Conservation (phyloP, 1,140 invertebrate species). For the Brachionus calyciflorus region DNA sequence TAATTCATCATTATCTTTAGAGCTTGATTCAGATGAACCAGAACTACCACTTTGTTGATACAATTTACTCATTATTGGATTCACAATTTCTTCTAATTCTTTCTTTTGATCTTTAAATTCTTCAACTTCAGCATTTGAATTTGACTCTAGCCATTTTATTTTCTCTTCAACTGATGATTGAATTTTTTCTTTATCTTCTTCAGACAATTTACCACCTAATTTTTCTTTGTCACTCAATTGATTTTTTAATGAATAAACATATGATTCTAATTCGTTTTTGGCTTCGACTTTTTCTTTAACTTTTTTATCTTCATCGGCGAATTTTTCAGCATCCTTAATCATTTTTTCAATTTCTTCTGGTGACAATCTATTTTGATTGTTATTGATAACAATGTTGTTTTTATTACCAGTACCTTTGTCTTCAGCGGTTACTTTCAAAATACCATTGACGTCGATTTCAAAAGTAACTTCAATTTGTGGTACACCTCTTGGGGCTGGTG, state of each 20-base stretch:
- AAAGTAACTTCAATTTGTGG: slow-evolving; percentile 98
- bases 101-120: slow-evolving; percentile 97
- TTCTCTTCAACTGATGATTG: slow-evolving; percentile 88
- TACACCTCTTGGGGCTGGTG: slow-evolving; percentile 91
- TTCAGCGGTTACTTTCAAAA: slow-evolving; percentile 81
- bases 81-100: slow-evolving; percentile 86
- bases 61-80: slow-evolving; percentile 94
- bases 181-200: slow-evolving; percentile 90
- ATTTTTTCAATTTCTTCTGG: slow-evolving; percentile 97
- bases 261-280: slow-evolving; percentile 81
- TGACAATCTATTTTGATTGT: slow-evolving; percentile 91
- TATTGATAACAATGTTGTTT: slow-evolving; percentile 97
- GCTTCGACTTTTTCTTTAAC: slow-evolving; percentile 93
- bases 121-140: slow-evolving; percentile 86
- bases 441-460: slow-evolving; percentile 98
- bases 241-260: slow-evolving; percentile 95
- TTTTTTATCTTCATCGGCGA: slow-evolving; percentile 96
- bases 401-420: slow-evolving; percentile 97
- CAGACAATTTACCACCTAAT: slow-evolving; percentile 82
- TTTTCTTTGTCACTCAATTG: slow-evolving; percentile 89
- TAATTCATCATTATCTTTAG: background rate
- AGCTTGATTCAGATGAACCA: background rate
- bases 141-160: slow-evolving; percentile 96
- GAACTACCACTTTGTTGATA: slow-evolving; percentile 68
- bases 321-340: slow-evolving; percentile 97